A percentile compares a stretch with the other conserved stretches of the same genome.
Evolutionary conservation across 2,113 vertebrate genomes (phyloP).

Genomic region (Ranitomeya imitator): DNA sequence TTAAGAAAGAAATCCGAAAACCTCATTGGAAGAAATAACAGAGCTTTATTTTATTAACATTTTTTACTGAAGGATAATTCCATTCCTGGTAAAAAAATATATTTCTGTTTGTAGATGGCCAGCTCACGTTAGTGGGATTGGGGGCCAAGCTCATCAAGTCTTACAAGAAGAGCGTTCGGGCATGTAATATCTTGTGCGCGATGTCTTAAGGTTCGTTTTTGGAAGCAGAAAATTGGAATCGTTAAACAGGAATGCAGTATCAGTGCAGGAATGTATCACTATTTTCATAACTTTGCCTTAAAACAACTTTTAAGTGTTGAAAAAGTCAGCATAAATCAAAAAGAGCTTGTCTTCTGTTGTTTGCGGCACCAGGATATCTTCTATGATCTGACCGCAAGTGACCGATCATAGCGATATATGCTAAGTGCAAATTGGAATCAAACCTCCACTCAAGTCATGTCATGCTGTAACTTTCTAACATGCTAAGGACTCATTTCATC

Average conservation of each 20-base stretch:
- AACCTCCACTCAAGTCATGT: neutral
- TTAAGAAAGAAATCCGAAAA: neutral
- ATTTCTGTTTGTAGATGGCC: neutral
- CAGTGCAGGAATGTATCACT: constrained; percentile 20
- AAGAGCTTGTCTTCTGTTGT: neutral
- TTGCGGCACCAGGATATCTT: neutral
- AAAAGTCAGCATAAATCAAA: neutral
- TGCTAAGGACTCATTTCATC: neutral
- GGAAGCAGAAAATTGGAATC: neutral
- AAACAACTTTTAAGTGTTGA: neutral
- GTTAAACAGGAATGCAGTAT: constrained; percentile 23
- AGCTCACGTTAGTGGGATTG: neutral
- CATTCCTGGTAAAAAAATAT: neutral
- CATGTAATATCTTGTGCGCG: constrained; percentile 19
- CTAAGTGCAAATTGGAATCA: neutral
- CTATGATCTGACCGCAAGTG: neutral
- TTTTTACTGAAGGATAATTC: neutral
- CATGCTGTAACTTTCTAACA: neutral
- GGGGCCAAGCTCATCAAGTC: neutral
- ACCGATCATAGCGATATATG: neutral
- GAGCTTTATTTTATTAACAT: neutral
- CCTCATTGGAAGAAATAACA: neutral
- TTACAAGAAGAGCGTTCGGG: neutral
- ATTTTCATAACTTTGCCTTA: constrained; percentile 9
- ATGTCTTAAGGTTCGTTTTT: neutral